Percentiles rank a stretch among this genome's conserved stretches.
Conservation (phyloP, 2,888 invertebrate genomes). For the Drosophila ezoana region DNA sequence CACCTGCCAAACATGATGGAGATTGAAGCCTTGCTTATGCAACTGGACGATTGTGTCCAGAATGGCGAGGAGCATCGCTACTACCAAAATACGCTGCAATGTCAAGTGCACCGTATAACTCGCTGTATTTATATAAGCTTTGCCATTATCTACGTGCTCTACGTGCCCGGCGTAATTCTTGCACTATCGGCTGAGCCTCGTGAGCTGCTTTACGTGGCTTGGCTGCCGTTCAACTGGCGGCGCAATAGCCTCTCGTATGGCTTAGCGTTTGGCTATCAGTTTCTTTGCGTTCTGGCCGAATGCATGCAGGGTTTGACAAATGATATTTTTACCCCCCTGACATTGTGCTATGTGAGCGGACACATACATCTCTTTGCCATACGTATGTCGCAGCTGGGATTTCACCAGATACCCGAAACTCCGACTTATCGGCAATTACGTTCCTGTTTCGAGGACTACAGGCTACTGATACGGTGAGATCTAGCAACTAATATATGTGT, state of each 20-base stretch:
- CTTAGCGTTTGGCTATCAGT: slow-evolving; percentile 45
- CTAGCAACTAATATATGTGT: no score
- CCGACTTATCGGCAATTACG: slow-evolving; percentile 19
- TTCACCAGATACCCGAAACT: neutral
- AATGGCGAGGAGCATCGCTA: slow-evolving; percentile 41
- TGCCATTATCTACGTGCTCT: slow-evolving; percentile 30
- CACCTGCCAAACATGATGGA: slow-evolving; percentile 44
- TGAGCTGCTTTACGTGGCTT: slow-evolving; percentile 54
- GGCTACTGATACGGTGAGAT: slow-evolving; percentile 52
- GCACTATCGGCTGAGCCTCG: slow-evolving; percentile 11
- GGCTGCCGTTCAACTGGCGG: slow-evolving; percentile 60
- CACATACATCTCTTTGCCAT: slow-evolving; percentile 59
- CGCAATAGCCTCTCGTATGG: slow-evolving; percentile 2
- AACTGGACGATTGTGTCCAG: slow-evolving; percentile 45
- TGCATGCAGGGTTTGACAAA: slow-evolving; percentile 48
- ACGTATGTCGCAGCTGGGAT: slow-evolving; percentile 52
- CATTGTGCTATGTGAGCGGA: slow-evolving; percentile 55
- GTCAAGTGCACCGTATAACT: slow-evolving; percentile 26
- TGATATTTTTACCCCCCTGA: slow-evolving; percentile 53
- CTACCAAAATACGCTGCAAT: slow-evolving; percentile 36
- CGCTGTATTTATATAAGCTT: slow-evolving; percentile 49
- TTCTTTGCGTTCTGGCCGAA: slow-evolving; percentile 4
- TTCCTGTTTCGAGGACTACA: slow-evolving; percentile 49
- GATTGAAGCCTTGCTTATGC: slow-evolving; percentile 37
- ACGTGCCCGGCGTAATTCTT: slow-evolving; percentile 8